Evolutionary conservation across 2,113 vertebrate genomes (phyloP).

Genomic region (Beaufortia kweichowensis): DNA sequence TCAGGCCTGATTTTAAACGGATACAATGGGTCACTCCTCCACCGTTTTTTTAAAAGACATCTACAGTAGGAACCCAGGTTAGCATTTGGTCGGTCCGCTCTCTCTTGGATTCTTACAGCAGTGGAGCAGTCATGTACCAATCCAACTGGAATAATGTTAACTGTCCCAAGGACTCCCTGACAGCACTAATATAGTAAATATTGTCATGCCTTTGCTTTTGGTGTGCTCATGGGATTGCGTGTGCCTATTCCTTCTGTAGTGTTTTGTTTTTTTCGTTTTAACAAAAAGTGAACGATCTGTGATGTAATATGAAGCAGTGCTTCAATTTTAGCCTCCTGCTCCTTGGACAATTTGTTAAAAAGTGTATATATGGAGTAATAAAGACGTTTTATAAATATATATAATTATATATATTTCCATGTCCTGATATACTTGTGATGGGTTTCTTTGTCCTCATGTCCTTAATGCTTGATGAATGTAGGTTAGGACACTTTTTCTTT

Average conservation of each 20-base stretch:
- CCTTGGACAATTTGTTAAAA: conserved; percentile 81
- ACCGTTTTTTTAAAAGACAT: conserved; percentile 29
- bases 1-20: conserved; percentile 50
- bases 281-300: conserved; percentile 54
- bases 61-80: conserved; percentile 36
- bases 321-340: conserved; percentile 67
- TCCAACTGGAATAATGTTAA: conserved; percentile 24
- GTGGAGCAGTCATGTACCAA: conserved; percentile 14
- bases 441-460: conserved; percentile 77
- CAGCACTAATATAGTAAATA: conserved; percentile 56
- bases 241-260: conserved; percentile 30
- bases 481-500: conserved; percentile 62
- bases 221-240: conserved; percentile 58
- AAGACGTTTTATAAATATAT: conserved; percentile 77
- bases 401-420: conserved; percentile 77
- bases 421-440: conserved; percentile 81
- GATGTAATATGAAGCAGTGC: conserved; percentile 70
- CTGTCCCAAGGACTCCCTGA: conserved; percentile 44
- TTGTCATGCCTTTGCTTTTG: conserved; percentile 49
- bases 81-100: conserved; percentile 39
- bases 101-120: conserved; percentile 11
- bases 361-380: conserved; percentile 92
- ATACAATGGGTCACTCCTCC: conserved; percentile 11
- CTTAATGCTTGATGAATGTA: conserved; percentile 67
- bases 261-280: conserved; percentile 37